These are phyloP conservation scores for Eupithecia insigniata DNA, from an alignment of 2,888 invertebrate species.

Conservation along the genomic window DNA sequence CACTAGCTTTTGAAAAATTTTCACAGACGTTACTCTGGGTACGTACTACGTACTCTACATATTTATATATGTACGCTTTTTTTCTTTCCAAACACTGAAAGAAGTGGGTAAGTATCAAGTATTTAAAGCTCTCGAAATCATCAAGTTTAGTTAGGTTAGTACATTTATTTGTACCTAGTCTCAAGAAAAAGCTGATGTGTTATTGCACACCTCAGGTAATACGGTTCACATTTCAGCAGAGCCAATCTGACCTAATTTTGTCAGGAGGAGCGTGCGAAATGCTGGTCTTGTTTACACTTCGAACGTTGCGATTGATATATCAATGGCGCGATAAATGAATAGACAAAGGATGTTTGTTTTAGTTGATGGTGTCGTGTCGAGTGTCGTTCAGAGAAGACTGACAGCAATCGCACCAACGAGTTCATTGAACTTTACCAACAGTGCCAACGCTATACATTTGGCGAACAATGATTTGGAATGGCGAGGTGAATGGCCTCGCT, in stretches of 20 bases:
- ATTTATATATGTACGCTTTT: background rate
- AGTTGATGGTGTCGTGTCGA: slow-evolving; percentile 69
- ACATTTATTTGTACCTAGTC: background rate
- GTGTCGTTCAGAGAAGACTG: slow-evolving; percentile 79
- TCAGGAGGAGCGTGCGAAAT: slow-evolving; percentile 31
- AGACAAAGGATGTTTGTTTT: slow-evolving; percentile 72
- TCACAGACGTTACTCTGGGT: background rate
- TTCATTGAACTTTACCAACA: slow-evolving; percentile 74
- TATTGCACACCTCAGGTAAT: background rate
- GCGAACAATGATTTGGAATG: slow-evolving; percentile 84
- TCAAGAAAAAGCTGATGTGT: background rate
- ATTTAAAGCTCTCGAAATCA: background rate
- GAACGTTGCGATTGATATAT: slow-evolving; percentile 32
- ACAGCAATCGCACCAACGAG: slow-evolving; percentile 72
- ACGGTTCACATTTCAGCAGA: slow-evolving; percentile 16
- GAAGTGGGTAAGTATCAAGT: background rate
- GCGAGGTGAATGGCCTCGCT: slow-evolving; percentile 82
- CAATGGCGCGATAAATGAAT: slow-evolving; percentile 46
- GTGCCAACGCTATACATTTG: slow-evolving; percentile 79
- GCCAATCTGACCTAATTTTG: slow-evolving; percentile 27
- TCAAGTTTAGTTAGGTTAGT: background rate
- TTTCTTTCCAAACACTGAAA: background rate
- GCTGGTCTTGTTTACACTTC: slow-evolving; percentile 41
- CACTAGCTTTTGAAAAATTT: background rate
- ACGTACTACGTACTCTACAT: no score